Evolutionary conservation across 2,113 vertebrate species (phyloP), one percentile per base, ranked within the genome.

Genomic region (Potamarius usumacintae): DNA sequence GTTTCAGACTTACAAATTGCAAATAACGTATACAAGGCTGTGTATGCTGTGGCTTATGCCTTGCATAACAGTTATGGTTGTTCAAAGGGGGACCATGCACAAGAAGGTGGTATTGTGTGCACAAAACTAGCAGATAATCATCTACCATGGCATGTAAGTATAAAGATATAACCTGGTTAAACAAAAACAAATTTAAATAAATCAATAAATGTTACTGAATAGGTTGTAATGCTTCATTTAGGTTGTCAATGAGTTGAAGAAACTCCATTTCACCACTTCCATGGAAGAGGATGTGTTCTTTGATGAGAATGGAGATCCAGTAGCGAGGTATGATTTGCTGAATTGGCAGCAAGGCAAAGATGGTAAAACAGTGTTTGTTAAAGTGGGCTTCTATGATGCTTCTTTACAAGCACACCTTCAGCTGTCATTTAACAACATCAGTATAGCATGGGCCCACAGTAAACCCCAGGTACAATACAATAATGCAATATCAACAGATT

Each of bases 21-120:
- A 71, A 92, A 92, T 63, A 92, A 92, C 85, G 92, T 93, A 48
- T 93, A 92, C 53, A 92, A 92, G 76, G 92, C 92, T 22, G 88
- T 93, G 48, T 92, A 92, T 87, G 86, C 92, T 69, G 85, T 91
- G 71, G 90, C 92, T 63, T 88, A 93, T 87, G 89, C 92, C 9
- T 85, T 93, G 42, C 76, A 92, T 82, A 86, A 80, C 34, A 87
- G 81, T 63, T 69, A 84, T 27, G 62, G n/a, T 34, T 92, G 92
- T 85, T 82, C 72, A 86, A 83, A 74, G 42, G 65, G 42, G 42
- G 57, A 67, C 22, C 76, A 12, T 62, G 55, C 78, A 30, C 52
- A 86, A 52, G 69, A 25, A 42, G 62, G 63, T 62, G 2, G 57
- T 79, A 57, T 15, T 77, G 76, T 76, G 17, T 92, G 89, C 69